Conservation (phyloP, 1,140 invertebrate genomes). For the Drosophila asahinai region DNA sequence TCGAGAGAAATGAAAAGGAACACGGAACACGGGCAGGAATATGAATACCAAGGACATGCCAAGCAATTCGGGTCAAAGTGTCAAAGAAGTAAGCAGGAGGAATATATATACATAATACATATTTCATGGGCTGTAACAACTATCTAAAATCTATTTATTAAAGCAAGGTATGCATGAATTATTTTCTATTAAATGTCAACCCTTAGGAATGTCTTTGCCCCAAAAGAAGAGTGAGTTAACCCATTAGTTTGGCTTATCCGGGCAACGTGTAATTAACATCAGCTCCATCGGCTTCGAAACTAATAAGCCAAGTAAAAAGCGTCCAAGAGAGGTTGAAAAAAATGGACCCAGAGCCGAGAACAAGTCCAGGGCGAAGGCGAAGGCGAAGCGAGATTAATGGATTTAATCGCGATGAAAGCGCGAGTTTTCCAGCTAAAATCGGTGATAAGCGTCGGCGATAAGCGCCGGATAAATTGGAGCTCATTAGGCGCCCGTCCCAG, state of each 20-base stretch:
- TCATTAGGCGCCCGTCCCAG: slow-evolving; percentile 40
- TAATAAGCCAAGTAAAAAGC: slow-evolving; percentile 25
- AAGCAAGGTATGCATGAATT: no score
- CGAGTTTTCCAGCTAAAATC: slow-evolving; percentile 28
- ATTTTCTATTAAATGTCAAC: no score
- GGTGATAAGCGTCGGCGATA: slow-evolving; percentile 61
- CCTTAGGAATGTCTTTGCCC: no score
- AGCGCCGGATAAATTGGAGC: slow-evolving; percentile 45
- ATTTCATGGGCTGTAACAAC: background rate
- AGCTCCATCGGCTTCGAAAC: slow-evolving; percentile 10
- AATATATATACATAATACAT: background rate
- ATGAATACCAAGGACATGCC: background rate
- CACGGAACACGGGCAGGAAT: no score
- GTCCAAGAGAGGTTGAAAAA: background rate
- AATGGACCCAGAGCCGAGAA: slow-evolving; percentile 13
- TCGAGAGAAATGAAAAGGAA: slow-evolving; percentile 25
- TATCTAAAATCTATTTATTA: background rate
- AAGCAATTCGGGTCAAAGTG: slow-evolving; percentile 27
- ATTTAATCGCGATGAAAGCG: slow-evolving; percentile 68
- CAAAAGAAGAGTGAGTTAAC: background rate
- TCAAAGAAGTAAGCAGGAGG: slow-evolving; percentile 7
- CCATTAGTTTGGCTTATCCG: slow-evolving; percentile 50
- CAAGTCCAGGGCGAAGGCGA: slow-evolving; percentile 26
- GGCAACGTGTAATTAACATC: slow-evolving; percentile 44
- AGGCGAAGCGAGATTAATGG: slow-evolving; percentile 58